Evolutionary conservation across 2,888 invertebrate genomes (phyloP).

Genomic region (Ptychoptera albimana): DNA sequence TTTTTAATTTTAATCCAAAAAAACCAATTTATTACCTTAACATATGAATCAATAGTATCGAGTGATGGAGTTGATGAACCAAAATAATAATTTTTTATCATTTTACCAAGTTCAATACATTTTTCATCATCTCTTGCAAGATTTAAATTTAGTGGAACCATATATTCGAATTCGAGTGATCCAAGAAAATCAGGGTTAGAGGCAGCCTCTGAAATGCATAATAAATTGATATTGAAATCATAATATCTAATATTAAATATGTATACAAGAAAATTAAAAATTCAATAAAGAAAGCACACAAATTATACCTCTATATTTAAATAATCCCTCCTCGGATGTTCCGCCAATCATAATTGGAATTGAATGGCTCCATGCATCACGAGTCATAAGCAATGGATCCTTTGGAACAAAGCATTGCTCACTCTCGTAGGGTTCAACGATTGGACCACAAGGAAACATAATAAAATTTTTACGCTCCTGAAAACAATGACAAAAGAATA

Average conservation of each 20-base stretch:
- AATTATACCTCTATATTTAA: slow-evolving; percentile 18
- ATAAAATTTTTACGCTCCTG: slow-evolving; percentile 20
- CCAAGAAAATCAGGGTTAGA: slow-evolving; percentile 8
- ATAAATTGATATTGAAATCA: neutral
- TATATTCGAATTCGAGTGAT: slow-evolving; percentile 20
- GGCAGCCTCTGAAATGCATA: neutral
- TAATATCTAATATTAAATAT: slow-evolving; percentile 3
- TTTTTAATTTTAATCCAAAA: neutral
- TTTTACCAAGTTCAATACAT: slow-evolving; percentile 22
- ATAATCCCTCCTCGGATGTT: slow-evolving; percentile 25
- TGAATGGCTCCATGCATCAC: slow-evolving; percentile 24
- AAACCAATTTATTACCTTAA: neutral
- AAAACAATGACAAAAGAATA: neutral
- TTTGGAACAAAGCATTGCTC: slow-evolving; percentile 23
- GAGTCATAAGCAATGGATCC: slow-evolving; percentile 24
- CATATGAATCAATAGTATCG: slow-evolving; percentile 18
- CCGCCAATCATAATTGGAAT: slow-evolving; percentile 28
- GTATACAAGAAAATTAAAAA: neutral
- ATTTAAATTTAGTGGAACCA: slow-evolving; percentile 23
- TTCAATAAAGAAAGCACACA: neutral
- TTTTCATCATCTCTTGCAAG: slow-evolving; percentile 17
- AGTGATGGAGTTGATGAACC: slow-evolving; percentile 25
- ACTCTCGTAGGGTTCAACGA: slow-evolving; percentile 22
- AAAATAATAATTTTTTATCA: slow-evolving; percentile 30
- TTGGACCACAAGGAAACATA: slow-evolving; percentile 24